phyloP scores from a whole-genome alignment of 2,888 invertebrate species.

The Cerastis leucographa region DNA sequence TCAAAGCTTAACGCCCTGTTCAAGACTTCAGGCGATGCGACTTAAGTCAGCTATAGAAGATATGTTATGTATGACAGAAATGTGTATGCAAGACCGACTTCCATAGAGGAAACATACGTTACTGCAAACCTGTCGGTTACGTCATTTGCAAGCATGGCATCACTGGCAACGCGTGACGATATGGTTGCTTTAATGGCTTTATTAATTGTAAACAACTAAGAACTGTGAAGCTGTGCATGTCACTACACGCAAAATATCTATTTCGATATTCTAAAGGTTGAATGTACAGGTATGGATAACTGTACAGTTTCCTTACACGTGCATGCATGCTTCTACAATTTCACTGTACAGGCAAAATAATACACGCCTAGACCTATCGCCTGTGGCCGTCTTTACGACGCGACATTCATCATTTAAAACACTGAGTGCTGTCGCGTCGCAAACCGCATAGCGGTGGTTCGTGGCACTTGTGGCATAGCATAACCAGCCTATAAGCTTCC shows the following conservation, averaged over 20 bases:
- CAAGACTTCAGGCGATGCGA: neutral
- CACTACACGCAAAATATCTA: neutral
- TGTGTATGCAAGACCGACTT: neutral
- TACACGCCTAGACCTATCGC: neutral
- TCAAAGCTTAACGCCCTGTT: constrained; percentile 15
- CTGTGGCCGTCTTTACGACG: neutral
- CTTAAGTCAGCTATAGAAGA: neutral
- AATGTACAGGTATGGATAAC: too few species aligned
- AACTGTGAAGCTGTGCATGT: neutral
- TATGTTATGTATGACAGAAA: neutral
- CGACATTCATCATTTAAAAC: neutral
- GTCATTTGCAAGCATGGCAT: neutral
- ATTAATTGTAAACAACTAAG: neutral
- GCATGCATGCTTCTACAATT: neutral
- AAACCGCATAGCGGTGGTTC: neutral
- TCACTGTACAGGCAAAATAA: neutral
- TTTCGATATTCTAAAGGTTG: neutral
- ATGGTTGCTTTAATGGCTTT: neutral
- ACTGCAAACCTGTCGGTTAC: neutral
- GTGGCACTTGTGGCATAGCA: neutral
- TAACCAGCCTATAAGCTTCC: neutral
- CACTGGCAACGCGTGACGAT: neutral
- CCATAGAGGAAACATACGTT: neutral
- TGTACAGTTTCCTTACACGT: too few species aligned
- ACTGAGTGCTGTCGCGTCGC: neutral